Base-by-base conservation (phyloP, 64 coral and sea anemone species). In the Platygyra sinensis region DNA sequence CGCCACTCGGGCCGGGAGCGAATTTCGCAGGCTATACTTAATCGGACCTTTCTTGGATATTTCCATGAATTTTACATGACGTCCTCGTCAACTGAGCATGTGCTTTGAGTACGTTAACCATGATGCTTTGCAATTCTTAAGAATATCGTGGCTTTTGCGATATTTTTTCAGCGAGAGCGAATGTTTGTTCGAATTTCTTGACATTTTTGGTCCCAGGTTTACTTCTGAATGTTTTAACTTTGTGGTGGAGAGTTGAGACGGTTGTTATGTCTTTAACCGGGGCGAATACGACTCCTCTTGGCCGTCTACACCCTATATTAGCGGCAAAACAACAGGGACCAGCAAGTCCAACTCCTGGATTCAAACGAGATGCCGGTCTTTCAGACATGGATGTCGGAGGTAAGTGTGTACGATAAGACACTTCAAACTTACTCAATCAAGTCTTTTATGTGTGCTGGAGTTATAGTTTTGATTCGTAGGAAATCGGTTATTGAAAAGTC, bases 301-400 rank as follows among this genome's bases (percentile, higher is more conserved):
- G 97, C 50, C 87, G 93, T 75, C 94, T 99, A 84, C 97, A 99
- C 73, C 97, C 97, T 11, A 89, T 99, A 74, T 89, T 99, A 60
- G 97, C 97, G 31, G 93, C 93, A 32, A 99, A 99, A 77, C 96
- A 91, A 75, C 86, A 86, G 19, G 52, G 60, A 18, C 75, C 76
- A 79, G 64, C 52, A 15, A 29, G 33, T 32, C 72, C 90, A n/a
- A 77, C 60, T 28, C 71, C 87, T 32, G 50, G 80, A 49, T 14
- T 79, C 39, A 92, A 75, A 52, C 57, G 86, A 90, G 76, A 87
- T 2, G 78, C 83, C 95, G 39, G 80, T 74, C 19, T 64, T 79
- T 49, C 89, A 83, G 67, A 31, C 64, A 24, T 46, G 5, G 42
- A 46, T 46, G 42, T 67, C 62, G 78, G 87, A 89, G 75, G 84